phyloP scores from a whole-genome alignment of 2,113 vertebrate genomes.

The Syngnathus floridae region DNA sequence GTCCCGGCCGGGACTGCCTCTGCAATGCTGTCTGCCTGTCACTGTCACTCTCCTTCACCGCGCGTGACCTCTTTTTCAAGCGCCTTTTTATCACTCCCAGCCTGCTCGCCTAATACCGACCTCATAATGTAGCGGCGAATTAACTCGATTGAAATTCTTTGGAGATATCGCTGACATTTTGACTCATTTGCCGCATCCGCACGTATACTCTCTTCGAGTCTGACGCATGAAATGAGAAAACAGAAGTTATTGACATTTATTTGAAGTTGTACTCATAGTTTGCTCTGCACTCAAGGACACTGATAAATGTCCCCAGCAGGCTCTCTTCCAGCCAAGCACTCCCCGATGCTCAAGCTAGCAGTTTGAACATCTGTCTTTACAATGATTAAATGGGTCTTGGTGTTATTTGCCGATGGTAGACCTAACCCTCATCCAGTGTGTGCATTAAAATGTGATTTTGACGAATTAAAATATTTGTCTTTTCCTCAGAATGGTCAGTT shows the following conservation, averaged over 20 bases:
- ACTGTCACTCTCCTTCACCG: background rate
- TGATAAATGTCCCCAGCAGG: conserved; percentile 39
- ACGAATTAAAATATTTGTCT: conserved; percentile 1
- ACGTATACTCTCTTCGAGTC: conserved; percentile 2
- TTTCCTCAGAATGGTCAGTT: conserved; percentile 76
- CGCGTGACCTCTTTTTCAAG: conserved; percentile 5
- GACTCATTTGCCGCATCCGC: conserved; percentile 4
- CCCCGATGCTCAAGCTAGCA: conserved; percentile 50
- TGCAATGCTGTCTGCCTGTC: conserved; percentile 7
- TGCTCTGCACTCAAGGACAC: conserved; percentile 10
- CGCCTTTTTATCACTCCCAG: conserved; percentile 17
- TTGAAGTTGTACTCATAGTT: background rate
- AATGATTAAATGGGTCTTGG: background rate
- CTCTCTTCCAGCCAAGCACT: conserved; percentile 36
- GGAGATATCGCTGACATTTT: conserved; percentile 20
- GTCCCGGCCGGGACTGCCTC: conserved; percentile 10
- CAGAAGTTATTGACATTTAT: conserved; percentile 4
- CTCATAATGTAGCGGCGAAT: conserved; percentile 42
- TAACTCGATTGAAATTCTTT: conserved; percentile 30
- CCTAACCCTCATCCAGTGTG: too few relatives aligned
- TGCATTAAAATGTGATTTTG: background rate
- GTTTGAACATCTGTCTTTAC: conserved; percentile 31
- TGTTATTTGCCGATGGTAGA: conserved; percentile 1
- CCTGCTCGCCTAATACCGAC: conserved; percentile 9
- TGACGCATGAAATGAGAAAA: conserved; percentile 6